phyloP scores from a whole-genome alignment of 2,113 vertebrate genomes.

The Buteo buteo region DNA sequence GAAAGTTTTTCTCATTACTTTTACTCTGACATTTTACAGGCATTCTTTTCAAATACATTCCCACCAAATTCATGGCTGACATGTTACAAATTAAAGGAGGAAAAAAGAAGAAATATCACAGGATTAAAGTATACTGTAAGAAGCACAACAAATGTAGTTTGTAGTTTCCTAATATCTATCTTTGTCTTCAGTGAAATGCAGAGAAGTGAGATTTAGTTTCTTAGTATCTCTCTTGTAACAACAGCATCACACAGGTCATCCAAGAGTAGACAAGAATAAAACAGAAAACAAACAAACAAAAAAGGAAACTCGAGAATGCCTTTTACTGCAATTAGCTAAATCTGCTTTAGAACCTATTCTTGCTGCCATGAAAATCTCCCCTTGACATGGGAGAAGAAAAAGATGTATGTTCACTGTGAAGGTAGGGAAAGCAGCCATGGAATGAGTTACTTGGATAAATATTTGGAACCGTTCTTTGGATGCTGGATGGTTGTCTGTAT shows the following conservation, averaged over 20 bases:
- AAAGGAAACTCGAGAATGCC: not conserved
- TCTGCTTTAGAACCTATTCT: not conserved
- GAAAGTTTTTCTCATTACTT: not conserved
- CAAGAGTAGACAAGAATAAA: not conserved
- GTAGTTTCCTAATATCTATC: not conserved
- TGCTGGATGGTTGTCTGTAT: not conserved
- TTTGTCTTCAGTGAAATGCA: not conserved
- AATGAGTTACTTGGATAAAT: not conserved
- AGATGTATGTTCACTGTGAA: not conserved
- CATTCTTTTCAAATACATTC: not conserved
- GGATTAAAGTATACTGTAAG: not conserved
- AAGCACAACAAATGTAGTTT: not conserved
- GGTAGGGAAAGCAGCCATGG: not conserved
- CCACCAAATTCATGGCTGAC: not conserved
- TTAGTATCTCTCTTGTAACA: not conserved
- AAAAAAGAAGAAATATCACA: not conserved
- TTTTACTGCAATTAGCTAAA: not conserved
- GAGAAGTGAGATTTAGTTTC: not conserved
- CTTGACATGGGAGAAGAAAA: not conserved
- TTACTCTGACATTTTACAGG: not conserved
- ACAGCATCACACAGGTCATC: not conserved
- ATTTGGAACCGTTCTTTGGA: not conserved
- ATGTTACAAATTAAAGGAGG: not conserved
- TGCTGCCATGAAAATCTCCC: not conserved
- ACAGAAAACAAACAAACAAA: not conserved